These are phyloP conservation scores for Sebastes glaucus DNA, from an alignment of 2,797 vertebrate species.

Conservation along the genomic window DNA sequence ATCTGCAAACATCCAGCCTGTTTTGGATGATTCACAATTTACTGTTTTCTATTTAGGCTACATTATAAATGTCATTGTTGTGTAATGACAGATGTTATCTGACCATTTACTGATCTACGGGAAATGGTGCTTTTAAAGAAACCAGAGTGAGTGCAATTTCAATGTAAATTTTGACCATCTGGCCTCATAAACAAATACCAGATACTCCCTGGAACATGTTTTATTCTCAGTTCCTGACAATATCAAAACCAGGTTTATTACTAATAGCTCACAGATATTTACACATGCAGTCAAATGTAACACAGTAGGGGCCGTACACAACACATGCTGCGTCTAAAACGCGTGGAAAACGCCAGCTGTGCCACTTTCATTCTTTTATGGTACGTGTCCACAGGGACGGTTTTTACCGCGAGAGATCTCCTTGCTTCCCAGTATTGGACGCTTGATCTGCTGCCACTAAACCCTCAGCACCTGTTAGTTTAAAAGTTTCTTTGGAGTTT, in stretches of 20 bases:
- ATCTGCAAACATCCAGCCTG: slow-evolving; percentile 12
- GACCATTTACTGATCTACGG: background rate
- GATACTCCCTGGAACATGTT: background rate
- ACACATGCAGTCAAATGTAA: background rate
- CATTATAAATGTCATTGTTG: slow-evolving; percentile 18
- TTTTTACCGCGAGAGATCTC: rapidly evolving
- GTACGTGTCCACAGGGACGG: rapidly evolving
- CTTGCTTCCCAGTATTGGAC: too few species aligned
- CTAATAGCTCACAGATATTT: slow-evolving; percentile 1
- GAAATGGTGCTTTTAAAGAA: slow-evolving; percentile 10
- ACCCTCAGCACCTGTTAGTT: too few species aligned
- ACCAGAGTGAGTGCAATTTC: background rate
- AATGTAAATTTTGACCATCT: slow-evolving; percentile 32
- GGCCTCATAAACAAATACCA: slow-evolving; percentile 29
- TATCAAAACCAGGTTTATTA: slow-evolving; percentile 9
- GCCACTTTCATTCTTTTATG: too few species aligned
- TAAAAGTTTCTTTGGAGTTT: too few species aligned
- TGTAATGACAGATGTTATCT: slow-evolving; percentile 31
- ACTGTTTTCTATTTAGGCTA: background rate
- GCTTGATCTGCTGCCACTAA: too few species aligned
- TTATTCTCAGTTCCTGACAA: background rate
- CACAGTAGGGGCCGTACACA: background rate
- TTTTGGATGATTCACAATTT: slow-evolving; percentile 8
- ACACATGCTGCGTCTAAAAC: too few species aligned
- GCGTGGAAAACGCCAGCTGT: too few species aligned